Evolutionary conservation across 2,113 vertebrate species (phyloP).

Genomic region (Mormyrus lacerda): DNA sequence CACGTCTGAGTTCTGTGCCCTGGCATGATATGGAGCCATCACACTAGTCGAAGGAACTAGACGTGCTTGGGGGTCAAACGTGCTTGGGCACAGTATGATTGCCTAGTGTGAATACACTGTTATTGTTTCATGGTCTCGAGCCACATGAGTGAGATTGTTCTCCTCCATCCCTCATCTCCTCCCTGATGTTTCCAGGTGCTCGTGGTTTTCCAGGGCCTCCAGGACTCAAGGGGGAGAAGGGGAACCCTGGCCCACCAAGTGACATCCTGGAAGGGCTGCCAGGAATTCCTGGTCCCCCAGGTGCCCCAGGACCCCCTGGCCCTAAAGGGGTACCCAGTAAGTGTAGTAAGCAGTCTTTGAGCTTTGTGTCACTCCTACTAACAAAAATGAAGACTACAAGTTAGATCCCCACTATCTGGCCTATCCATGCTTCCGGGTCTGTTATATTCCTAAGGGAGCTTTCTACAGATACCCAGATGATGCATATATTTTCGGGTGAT

Average conservation of each 20-base stretch:
- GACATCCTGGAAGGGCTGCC: constrained; percentile 59
- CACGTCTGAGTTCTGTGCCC: not conserved
- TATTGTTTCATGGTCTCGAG: not conserved
- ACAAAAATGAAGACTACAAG: not conserved
- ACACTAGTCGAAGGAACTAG: not conserved
- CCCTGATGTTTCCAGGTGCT: constrained; percentile 35
- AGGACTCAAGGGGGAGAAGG: constrained; percentile 74
- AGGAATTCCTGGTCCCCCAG: constrained; percentile 62
- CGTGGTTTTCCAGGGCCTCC: constrained; percentile 65
- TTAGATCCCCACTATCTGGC: not conserved
- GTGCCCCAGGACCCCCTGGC: constrained; percentile 63
- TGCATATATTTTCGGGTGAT: not conserved
- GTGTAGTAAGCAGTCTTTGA: constrained; percentile 16
- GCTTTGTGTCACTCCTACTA: not conserved
- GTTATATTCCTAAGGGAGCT: not conserved
- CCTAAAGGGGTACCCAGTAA: constrained; percentile 46
- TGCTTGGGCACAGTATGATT: not conserved
- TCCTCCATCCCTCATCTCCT: not conserved
- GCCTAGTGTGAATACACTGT: not conserved
- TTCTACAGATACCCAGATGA: not conserved
- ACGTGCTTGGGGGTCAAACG: not conserved
- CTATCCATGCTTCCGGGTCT: not conserved
- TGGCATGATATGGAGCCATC: not conserved
- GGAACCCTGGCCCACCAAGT: constrained; percentile 53
- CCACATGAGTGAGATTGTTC: not conserved